Conservation (phyloP, 1,140 invertebrate genomes). For the Saccostrea cuccullata region DNA sequence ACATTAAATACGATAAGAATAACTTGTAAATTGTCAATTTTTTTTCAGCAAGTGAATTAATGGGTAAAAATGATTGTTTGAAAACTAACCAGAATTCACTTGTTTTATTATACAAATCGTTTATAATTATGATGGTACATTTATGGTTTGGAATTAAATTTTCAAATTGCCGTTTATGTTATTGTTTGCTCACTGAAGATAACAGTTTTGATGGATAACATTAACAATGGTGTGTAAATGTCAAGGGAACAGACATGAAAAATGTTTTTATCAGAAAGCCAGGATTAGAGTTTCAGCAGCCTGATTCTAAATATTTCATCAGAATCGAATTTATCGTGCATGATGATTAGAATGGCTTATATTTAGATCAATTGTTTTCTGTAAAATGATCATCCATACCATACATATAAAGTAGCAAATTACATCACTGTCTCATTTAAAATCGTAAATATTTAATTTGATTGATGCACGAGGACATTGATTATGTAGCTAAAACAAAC, state of each 20-base stretch:
- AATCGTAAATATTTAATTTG: not conserved
- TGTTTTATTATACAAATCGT: not conserved
- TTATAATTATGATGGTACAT: not conserved
- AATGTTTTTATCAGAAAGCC: not conserved
- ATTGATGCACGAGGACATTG: not conserved
- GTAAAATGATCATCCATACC: not conserved
- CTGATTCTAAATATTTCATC: not conserved
- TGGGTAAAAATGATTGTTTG: not conserved
- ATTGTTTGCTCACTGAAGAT: not conserved
- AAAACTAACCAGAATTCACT: not conserved
- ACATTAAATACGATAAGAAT: not conserved
- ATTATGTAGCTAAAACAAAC: not conserved
- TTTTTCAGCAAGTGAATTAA: conserved; percentile 18
- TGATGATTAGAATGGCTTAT: not conserved
- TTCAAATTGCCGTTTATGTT: not conserved
- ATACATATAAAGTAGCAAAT: not conserved
- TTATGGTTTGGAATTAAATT: not conserved
- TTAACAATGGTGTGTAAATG: not conserved
- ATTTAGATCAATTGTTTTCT: not conserved
- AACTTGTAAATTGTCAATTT: not conserved
- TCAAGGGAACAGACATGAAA: not conserved
- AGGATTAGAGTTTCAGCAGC: not conserved
- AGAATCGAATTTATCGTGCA: not conserved
- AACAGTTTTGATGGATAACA: not conserved
- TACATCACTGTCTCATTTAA: not conserved